Conservation (phyloP, 2,113 vertebrate species). For the Sorex araneus region DNA sequence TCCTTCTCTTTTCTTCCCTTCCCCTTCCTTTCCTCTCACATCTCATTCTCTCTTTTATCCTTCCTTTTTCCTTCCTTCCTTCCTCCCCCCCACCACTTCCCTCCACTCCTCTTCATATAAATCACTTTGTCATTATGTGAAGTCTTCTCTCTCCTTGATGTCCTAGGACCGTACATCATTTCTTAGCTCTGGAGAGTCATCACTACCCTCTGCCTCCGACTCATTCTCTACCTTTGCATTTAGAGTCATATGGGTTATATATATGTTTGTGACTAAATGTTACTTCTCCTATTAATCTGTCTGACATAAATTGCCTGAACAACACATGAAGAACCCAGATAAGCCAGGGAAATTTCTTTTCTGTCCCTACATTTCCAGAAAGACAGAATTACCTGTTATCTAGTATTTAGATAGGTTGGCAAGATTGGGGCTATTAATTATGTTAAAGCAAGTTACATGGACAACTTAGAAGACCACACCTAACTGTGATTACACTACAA, state of each 20-base stretch:
- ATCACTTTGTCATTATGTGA: neutral
- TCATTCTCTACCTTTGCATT: neutral
- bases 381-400: neutral
- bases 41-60: too few species aligned
- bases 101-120: too few species aligned
- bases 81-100: too few species aligned
- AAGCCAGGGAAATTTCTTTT: neutral
- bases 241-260: neutral
- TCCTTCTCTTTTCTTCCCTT: too few species aligned
- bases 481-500: neutral
- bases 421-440: neutral
- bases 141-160: neutral
- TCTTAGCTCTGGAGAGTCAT: too few species aligned
- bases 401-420: neutral
- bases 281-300: neutral
- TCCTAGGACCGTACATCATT: neutral
- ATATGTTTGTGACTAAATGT: neutral
- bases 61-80: too few species aligned
- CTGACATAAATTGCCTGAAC: neutral
- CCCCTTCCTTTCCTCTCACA: too few species aligned
- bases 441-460: constrained; percentile 9
- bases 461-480: constrained; percentile 14
- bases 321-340: neutral
- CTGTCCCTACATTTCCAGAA: constrained; percentile 23
- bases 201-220: neutral